phyloP scores from a whole-genome alignment of 2,113 vertebrate species.

The Urocolius indicus region DNA sequence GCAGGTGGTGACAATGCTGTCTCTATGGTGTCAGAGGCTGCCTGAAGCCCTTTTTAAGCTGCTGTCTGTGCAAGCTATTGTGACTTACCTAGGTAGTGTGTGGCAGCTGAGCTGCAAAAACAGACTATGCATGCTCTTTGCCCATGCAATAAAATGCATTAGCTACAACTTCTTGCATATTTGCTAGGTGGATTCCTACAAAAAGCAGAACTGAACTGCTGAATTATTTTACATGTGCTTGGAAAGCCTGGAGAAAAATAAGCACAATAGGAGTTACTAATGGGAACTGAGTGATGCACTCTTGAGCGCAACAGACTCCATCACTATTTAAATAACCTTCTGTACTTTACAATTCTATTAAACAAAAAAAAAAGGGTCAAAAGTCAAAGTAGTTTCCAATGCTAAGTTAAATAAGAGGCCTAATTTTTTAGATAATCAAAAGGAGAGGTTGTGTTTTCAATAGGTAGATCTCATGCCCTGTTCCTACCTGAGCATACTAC shows the following conservation, averaged over 20 bases:
- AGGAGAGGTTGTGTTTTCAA: not conserved
- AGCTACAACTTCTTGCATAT: not conserved
- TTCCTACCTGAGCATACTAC: not conserved
- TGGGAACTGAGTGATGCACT: not conserved
- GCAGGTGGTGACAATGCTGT: not conserved
- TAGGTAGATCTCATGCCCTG: not conserved
- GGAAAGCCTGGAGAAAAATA: not conserved
- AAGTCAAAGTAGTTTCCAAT: not conserved
- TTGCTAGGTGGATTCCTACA: constrained; percentile 15
- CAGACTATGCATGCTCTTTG: not conserved
- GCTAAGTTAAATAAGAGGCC: not conserved
- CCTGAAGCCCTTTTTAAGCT: not conserved
- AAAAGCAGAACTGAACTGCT: not conserved
- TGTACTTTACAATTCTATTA: not conserved
- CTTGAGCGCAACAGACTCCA: not conserved
- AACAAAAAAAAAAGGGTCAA: not conserved
- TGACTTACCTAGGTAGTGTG: not conserved
- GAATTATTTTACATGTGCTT: constrained; percentile 32
- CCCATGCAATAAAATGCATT: not conserved
- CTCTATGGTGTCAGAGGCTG: not conserved
- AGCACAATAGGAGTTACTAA: not conserved
- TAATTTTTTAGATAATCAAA: not conserved
- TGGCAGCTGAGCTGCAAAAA: not conserved
- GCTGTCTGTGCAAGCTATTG: not conserved
- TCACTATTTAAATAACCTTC: not conserved